Evolutionary conservation across 2,888 invertebrate genomes (phyloP), one percentile per base, ranked within the genome.

Genomic region (Eustalomyia histrio): DNA sequence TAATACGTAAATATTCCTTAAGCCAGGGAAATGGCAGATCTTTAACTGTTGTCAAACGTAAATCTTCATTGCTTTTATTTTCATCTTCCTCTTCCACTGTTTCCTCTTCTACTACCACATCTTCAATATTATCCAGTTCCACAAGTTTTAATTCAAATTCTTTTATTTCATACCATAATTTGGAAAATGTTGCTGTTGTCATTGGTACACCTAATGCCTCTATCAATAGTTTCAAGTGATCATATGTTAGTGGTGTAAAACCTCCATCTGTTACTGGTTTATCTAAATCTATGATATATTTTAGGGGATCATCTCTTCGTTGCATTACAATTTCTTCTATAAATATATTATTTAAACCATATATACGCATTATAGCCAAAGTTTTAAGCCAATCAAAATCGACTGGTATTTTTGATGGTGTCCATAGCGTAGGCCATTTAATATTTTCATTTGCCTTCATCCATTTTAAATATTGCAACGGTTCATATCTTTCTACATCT

Each of bases 331-430:
- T 82, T 69, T 83, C 79, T 21, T 84, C 83, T 18, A 85, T 53
- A 17, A 85, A 80, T 1, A 85, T 76, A 2, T 83, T 83, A 64
- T 84, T 85, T 3, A 85, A 18, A 2, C 84, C 85, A 57, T 84
- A 85, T 1, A 65, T 79, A 5, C 85, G 75, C 72, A 85, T 55
- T 65, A 83, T 72, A 0, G 74, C 84, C 79, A 84, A 60, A 60
- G 79, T 80, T n/a, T 76, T 57, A 8, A 83, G 57, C 85, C 85
- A 85, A 68, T 85, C 80, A 24, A 72, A 83, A 0, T 55, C 57
- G 0, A 53, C 17, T n/a, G 55, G 47, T 9, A 33, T 53, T 6
- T 69, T 73, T 0, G 50, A 21, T 0, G 39, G 29, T 9, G 72
- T 67, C 68, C 72, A 74, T 7, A 83, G 8, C 1, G 83, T 21